phyloP scores from a whole-genome alignment of 1,140 invertebrate genomes.

The Microplitis mediator region DNA sequence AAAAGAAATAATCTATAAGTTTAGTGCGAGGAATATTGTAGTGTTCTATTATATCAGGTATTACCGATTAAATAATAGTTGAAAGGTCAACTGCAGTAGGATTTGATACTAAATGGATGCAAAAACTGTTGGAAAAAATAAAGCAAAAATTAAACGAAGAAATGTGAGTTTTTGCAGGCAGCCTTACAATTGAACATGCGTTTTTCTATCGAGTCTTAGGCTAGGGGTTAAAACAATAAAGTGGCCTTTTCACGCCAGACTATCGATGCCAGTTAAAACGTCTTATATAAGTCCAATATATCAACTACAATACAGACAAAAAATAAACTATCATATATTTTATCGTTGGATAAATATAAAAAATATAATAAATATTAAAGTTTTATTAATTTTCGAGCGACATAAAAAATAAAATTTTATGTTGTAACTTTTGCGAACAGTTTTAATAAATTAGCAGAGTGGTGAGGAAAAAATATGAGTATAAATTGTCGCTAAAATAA shows the following conservation, averaged over 20 bases:
- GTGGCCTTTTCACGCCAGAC: not conserved
- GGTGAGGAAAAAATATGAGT: no score
- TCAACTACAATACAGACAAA: no score
- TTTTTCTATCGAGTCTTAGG: slow-evolving; percentile 1
- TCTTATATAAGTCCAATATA: not conserved
- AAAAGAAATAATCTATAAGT: no score
- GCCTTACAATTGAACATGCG: slow-evolving; percentile 6
- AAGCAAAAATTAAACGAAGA: not conserved
- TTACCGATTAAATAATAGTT: not conserved
- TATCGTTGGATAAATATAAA: no score
- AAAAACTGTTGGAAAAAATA: not conserved
- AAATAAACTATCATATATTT: no score
- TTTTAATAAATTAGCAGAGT: no score
- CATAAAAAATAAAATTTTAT: no score
- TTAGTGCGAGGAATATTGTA: no score
- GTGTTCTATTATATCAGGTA: no score
- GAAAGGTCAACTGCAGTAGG: slow-evolving; percentile 10
- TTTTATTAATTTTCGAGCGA: not conserved
- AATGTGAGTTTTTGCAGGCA: not conserved
- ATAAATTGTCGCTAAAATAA: no score
- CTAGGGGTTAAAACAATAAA: slow-evolving; percentile 5
- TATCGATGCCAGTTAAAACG: slow-evolving; percentile 6
- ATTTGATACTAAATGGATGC: not conserved
- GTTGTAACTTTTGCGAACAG: no score
- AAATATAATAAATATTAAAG: no score